Conservation (phyloP, 2,797 vertebrate genomes). For the Phoeniculus purpureus region DNA sequence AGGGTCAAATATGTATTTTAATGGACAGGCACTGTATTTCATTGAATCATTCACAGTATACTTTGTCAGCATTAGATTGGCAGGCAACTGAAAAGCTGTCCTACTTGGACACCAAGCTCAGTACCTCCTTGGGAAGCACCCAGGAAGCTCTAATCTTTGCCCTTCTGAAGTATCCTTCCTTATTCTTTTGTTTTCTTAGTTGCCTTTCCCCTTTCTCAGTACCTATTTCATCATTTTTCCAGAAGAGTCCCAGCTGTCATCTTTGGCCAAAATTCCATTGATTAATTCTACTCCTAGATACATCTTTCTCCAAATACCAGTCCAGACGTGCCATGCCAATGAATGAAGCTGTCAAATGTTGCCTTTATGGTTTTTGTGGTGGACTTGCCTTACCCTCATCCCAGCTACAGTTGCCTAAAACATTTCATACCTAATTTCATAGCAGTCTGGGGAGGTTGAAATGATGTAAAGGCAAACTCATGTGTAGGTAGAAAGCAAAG, state of each 20-base stretch:
- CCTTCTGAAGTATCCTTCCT: neutral
- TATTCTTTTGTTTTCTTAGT: neutral
- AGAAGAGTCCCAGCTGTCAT: neutral
- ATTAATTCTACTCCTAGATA: neutral
- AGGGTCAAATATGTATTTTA: neutral
- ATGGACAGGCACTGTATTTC: neutral
- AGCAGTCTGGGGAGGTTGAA: neutral
- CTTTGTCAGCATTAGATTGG: neutral
- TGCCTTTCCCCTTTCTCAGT: neutral
- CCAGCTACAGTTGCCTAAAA: neutral
- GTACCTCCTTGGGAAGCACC: neutral
- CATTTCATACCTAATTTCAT: neutral
- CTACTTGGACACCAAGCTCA: neutral
- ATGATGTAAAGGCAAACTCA: neutral
- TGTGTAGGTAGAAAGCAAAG: neutral
- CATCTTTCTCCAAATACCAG: neutral
- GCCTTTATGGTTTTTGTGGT: fast-evolving
- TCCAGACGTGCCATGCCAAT: neutral
- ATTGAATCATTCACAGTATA: neutral
- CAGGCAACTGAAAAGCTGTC: neutral
- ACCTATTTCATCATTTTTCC: neutral
- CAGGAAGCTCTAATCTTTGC: neutral
- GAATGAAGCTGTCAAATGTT: neutral
- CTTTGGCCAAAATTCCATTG: neutral
- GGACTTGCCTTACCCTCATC: neutral